Evolutionary conservation across 2,113 vertebrate genomes (phyloP), one percentile per base, ranked within the genome.

Genomic region (Noturus placidus): DNA sequence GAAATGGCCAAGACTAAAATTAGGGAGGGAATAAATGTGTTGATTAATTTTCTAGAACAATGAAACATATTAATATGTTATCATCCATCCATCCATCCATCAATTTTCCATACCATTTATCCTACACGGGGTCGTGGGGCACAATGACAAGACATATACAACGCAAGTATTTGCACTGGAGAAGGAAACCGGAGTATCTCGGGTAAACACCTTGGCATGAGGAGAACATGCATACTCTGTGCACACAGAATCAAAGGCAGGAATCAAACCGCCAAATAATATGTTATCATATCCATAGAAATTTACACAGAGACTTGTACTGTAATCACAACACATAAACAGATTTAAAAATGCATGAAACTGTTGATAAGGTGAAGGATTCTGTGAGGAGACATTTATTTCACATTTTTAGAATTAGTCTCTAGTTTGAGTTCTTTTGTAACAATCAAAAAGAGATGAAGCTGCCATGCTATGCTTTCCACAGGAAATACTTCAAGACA

Each of bases 261-360:
- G 46, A 50, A 10, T 50, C 46, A 1, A 50, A 10, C 46, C 46
- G 8, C 46, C 46, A 46, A 8, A 46, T 46, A 46, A 46, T 14
- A 70, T 22, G 70, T 25, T 46, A 22, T 78, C 13, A 30, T 52
- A 1, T 15, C 42, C n/a, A 38, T 38, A 38, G 19, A 74, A 11
- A 25, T 2, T 13, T 22, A 11, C 3, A 19, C 5, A 78, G 50
- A 30, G 13, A 50, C 25, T 27, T 50, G 13, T 54, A 30, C 2
- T 6, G 13, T 78, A 25, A 78, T 54, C 76, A 30, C 14, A 19
- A 78, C 22, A 46, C 38, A 46, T 27, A 9, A 38, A 72, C 69
- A 72, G 30, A 81, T 70, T 69, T 70, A 70, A 72, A 59, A 14
- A 79, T 70, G 42, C 30, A 22, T 65, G 83, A 85, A 67, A 33